A percentile compares a stretch with the other conserved stretches of the same genome.
These are phyloP conservation scores for Acrocephalus arundinaceus DNA, from an alignment of 2,113 vertebrate species.

Conservation along the genomic window DNA sequence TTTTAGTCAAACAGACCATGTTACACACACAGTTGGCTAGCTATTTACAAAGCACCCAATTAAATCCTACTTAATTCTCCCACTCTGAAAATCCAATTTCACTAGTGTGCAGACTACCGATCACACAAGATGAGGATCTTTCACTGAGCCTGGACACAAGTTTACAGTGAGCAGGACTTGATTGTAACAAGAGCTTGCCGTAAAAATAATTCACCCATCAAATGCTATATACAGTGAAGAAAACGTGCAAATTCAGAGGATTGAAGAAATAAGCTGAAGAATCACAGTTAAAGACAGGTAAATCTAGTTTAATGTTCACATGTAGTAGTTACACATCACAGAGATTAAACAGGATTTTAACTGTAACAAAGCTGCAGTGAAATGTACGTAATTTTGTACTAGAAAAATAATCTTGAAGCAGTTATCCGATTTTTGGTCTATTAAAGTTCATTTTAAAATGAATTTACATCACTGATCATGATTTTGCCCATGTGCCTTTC, in stretches of 20 bases:
- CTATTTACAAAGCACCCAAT: slow-evolving; percentile 80
- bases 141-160: slow-evolving; percentile 7
- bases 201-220: background rate
- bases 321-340: slow-evolving; percentile 81
- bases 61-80: slow-evolving; percentile 80
- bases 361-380: slow-evolving; percentile 73
- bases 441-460: slow-evolving; percentile 68
- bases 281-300: slow-evolving; percentile 76
- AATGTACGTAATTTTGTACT: slow-evolving; percentile 73
- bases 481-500: slow-evolving; percentile 58
- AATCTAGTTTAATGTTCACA: slow-evolving; percentile 85
- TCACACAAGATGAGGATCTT: slow-evolving; percentile 55
- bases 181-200: background rate
- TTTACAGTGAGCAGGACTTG: background rate
- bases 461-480: slow-evolving; percentile 69
- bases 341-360: slow-evolving; percentile 77
- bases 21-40: slow-evolving; percentile 74
- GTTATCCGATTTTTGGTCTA: slow-evolving; percentile 80
- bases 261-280: slow-evolving; percentile 77
- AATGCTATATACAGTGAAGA: background rate
- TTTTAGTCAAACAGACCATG: slow-evolving; percentile 70
- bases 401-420: slow-evolving; percentile 79
- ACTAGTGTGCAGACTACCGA: slow-evolving; percentile 35
- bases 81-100: slow-evolving; percentile 69
- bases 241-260: slow-evolving; percentile 8